Conservation (phyloP, 1,140 invertebrate species). For the Apis laboriosa region DNA sequence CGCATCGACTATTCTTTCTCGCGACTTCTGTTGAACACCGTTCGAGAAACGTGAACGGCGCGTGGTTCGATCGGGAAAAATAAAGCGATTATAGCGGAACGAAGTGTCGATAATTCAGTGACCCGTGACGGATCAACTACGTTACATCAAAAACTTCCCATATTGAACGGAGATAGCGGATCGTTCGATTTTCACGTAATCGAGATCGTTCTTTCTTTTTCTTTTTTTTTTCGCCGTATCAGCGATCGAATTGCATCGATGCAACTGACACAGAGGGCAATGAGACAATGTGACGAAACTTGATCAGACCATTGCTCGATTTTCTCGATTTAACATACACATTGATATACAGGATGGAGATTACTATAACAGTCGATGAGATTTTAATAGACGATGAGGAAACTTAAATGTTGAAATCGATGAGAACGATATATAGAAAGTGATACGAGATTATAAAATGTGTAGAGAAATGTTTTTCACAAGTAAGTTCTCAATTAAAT, state of each 20-base stretch:
- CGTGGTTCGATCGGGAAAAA: slow-evolving; percentile 21
- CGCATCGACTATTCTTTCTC: not conserved
- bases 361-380: too few species aligned
- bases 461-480: too few species aligned
- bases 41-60: slow-evolving; percentile 18
- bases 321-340: too few species aligned
- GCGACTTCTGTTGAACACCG: not conserved
- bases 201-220: too few species aligned
- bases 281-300: not conserved
- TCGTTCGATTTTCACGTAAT: slow-evolving; percentile 44
- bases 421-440: too few species aligned
- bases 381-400: too few species aligned
- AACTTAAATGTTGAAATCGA: too few species aligned
- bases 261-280: not conserved
- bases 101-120: slow-evolving; percentile 32
- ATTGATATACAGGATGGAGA: too few species aligned
- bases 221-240: not conserved
- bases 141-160: slow-evolving; percentile 47
- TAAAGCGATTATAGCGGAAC: not conserved
- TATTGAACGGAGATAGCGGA: slow-evolving; percentile 44
- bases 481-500: too few species aligned
- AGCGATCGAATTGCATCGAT: not conserved
- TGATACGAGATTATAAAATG: too few species aligned
- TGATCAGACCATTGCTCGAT: not conserved
- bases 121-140: slow-evolving; percentile 38